A percentile compares a stretch with the other conserved stretches of the same genome.
These are phyloP conservation scores for Oxyteleia sp. DNA, from an alignment of 2,888 invertebrate genomes.

Conservation along the genomic window DNA sequence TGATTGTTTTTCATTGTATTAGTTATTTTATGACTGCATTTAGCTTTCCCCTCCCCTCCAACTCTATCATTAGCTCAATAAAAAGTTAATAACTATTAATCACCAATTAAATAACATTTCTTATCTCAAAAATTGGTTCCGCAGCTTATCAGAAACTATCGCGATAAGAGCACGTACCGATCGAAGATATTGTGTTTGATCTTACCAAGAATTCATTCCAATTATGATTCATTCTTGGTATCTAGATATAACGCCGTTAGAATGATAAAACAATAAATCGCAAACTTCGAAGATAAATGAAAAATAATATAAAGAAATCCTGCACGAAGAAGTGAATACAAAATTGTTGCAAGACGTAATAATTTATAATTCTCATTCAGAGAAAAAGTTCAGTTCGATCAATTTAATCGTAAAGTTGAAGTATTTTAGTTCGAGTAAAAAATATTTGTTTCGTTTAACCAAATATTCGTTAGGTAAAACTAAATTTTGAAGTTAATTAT, in stretches of 20 bases:
- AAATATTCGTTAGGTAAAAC: no score
- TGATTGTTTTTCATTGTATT: no score
- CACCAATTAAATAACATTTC: conserved; percentile 18
- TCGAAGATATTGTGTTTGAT: conserved; percentile 29
- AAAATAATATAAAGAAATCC: background rate
- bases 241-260: conserved; percentile 28
- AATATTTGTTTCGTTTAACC: no score
- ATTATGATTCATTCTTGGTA: conserved; percentile 26
- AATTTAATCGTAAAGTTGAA: no score
- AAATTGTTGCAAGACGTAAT: conserved; percentile 19
- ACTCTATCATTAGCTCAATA: background rate
- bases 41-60: no score
- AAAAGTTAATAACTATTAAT: conserved; percentile 9
- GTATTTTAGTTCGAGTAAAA: no score
- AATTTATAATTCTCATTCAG: no score
- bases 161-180: conserved; percentile 17
- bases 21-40: no score
- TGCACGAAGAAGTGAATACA: conserved; percentile 19
- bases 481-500: no score
- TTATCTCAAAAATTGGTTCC: conserved; percentile 41
- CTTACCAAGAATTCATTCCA: conserved; percentile 9
- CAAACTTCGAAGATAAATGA: conserved; percentile 6
- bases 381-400: no score
- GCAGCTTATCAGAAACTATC: conserved; percentile 30
- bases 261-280: conserved; percentile 41